Evolutionary conservation across 1,140 invertebrate genomes (phyloP).

Genomic region (Helicoverpa armigera): DNA sequence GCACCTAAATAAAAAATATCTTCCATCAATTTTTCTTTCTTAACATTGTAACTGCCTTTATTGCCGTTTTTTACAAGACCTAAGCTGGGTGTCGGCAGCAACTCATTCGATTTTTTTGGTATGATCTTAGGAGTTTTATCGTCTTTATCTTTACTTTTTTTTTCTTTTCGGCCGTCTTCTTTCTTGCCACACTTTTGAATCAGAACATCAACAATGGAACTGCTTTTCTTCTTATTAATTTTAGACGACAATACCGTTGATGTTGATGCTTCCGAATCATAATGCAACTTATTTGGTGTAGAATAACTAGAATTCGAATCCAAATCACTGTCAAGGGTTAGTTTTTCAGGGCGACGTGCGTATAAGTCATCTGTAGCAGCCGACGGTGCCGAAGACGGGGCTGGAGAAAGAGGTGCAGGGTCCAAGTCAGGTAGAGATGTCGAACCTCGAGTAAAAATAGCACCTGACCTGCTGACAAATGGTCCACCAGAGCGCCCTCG

Average conservation of each 20-base stretch:
- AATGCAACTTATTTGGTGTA: conserved; percentile 87
- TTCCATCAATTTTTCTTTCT: conserved; percentile 85
- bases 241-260: conserved; percentile 87
- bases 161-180: conserved; percentile 87
- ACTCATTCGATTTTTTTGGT: conserved; percentile 87
- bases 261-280: conserved; percentile 90
- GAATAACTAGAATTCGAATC: conserved; percentile 90
- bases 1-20: conserved; percentile 88
- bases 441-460: conserved; percentile 85
- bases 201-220: conserved; percentile 89
- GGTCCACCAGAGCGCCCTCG: conserved; percentile 79
- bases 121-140: conserved; percentile 85
- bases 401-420: conserved; percentile 88
- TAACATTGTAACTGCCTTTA: conserved; percentile 85
- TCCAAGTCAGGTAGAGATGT: conserved; percentile 92
- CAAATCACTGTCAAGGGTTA: conserved; percentile 88
- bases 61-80: conserved; percentile 82
- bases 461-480: conserved; percentile 68
- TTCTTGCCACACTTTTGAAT: conserved; percentile 88
- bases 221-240: conserved; percentile 82
- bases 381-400: conserved; percentile 86
- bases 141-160: conserved; percentile 87
- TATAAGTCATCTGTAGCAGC: conserved; percentile 80
- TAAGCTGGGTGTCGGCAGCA: conserved; percentile 88
- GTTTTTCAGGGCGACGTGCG: conserved; percentile 82